These are phyloP conservation scores for Pilophorus perplexus DNA, from an alignment of 2,888 invertebrate genomes.

Conservation along the genomic window DNA sequence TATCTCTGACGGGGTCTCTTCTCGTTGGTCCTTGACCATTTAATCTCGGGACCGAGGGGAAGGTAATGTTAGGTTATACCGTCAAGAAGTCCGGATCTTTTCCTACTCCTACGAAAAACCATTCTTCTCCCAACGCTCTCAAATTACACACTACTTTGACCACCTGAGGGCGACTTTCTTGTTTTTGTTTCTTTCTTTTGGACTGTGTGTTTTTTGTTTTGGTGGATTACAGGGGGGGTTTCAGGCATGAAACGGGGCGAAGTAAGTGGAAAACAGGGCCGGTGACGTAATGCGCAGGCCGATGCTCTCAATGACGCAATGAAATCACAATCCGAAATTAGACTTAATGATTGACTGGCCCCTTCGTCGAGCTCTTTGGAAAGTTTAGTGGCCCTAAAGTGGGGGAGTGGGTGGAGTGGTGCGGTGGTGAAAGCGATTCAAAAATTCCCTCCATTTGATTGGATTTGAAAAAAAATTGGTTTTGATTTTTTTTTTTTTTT, in stretches of 20 bases:
- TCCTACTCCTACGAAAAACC: slow-evolving; percentile 31
- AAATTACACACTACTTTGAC: slow-evolving; percentile 12
- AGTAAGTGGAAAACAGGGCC: neutral
- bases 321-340: neutral
- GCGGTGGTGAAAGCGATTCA: no score
- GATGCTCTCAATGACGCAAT: slow-evolving; percentile 4
- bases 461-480: no score
- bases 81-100: neutral
- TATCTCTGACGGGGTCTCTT: slow-evolving; percentile 21
- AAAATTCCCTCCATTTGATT: no score
- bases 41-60: slow-evolving; percentile 23
- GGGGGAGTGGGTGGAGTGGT: no score
- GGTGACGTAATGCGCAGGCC: slow-evolving; percentile 11
- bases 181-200: neutral
- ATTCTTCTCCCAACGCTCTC: slow-evolving; percentile 10
- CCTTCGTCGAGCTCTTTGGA: no score
- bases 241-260: neutral
- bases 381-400: no score
- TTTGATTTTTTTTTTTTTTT: no score
- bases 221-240: no score
- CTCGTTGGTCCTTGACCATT: slow-evolving; percentile 40
- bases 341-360: no score
- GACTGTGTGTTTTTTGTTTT: no score
- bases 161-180: neutral
- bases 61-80: slow-evolving; percentile 22